Evolutionary conservation across 2,113 vertebrate species (phyloP).

Genomic region (Charina bottae): DNA sequence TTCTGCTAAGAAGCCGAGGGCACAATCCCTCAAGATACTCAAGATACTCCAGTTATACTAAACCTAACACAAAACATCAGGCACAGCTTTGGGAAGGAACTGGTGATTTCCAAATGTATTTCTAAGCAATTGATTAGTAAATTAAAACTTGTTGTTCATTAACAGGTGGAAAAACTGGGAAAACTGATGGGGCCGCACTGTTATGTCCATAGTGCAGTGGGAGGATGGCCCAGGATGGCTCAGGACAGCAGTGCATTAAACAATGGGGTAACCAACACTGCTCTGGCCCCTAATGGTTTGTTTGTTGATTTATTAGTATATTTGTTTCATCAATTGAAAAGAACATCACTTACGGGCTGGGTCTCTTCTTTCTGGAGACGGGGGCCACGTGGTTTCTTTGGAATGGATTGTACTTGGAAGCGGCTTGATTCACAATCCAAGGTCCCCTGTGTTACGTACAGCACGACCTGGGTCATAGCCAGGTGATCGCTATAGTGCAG

Average conservation of each 20-base stretch:
- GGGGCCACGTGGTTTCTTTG: slow-evolving; percentile 42
- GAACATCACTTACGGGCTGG: slow-evolving; percentile 49
- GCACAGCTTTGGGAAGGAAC: background rate
- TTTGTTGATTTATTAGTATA: background rate
- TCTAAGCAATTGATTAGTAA: background rate
- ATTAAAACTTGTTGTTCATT: background rate
- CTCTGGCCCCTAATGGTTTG: background rate
- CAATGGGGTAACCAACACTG: background rate
- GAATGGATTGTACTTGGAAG: slow-evolving; percentile 70
- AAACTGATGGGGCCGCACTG: background rate
- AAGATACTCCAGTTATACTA: too few relatives aligned
- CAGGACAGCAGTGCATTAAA: background rate
- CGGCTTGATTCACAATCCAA: slow-evolving; percentile 75
- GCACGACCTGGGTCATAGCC: slow-evolving; percentile 86
- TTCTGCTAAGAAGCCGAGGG: background rate
- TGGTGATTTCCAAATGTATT: background rate
- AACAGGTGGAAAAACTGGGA: background rate
- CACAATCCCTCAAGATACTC: background rate
- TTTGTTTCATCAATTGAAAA: background rate
- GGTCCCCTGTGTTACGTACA: slow-evolving; percentile 82
- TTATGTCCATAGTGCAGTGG: background rate
- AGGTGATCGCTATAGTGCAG: slow-evolving; percentile 91
- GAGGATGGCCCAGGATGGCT: background rate
- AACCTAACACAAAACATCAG: background rate
- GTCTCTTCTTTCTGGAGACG: fast-evolving